phyloP scores from a whole-genome alignment of 2,888 invertebrate species.

The Sympetrum striolatum region DNA sequence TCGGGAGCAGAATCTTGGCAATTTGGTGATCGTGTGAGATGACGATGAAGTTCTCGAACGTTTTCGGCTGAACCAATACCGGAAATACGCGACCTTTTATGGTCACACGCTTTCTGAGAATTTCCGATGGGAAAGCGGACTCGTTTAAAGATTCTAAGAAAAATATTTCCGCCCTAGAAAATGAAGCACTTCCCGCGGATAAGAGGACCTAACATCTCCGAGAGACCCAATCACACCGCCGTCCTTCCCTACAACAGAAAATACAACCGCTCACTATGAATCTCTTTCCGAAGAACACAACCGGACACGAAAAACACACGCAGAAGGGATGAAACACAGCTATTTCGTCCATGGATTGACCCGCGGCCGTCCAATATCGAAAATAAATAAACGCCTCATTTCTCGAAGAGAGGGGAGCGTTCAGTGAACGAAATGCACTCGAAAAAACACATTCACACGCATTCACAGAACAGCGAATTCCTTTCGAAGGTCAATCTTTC shows the following conservation, averaged over 20 bases:
- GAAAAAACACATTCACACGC: background rate
- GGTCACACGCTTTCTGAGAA: background rate
- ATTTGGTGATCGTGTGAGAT: too few relatives aligned
- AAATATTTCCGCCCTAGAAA: too few relatives aligned
- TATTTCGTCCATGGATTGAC: background rate
- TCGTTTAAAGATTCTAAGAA: too few relatives aligned
- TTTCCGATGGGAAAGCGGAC: background rate
- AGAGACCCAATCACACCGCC: background rate
- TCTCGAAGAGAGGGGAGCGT: background rate
- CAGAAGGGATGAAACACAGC: background rate
- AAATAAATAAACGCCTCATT: background rate
- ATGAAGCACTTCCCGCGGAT: too few relatives aligned
- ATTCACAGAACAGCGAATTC: background rate
- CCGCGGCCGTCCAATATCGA: background rate
- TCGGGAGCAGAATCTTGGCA: background rate
- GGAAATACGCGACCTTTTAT: background rate
- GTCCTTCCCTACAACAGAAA: background rate
- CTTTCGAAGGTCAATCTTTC: background rate
- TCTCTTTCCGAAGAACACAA: background rate
- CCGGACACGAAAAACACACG: background rate
- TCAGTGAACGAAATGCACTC: background rate
- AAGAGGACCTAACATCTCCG: too few relatives aligned
- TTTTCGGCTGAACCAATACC: too few relatives aligned
- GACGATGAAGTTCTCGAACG: too few relatives aligned
- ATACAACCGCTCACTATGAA: background rate